phyloP scores from a whole-genome alignment of 2,113 vertebrate genomes.

The Piaya cayana region DNA sequence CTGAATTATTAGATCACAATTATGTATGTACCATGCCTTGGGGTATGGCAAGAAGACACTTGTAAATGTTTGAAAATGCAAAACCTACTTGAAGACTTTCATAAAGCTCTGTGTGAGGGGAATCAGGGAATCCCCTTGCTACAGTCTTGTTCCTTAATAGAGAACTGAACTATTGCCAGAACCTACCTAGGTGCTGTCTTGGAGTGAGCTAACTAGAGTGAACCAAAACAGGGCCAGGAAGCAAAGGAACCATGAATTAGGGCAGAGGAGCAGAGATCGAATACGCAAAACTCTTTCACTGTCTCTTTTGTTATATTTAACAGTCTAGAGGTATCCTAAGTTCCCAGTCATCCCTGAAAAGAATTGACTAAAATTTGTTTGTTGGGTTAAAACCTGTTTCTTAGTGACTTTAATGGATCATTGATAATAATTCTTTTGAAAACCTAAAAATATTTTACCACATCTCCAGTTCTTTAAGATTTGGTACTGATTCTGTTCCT shows the following conservation, averaged over 20 bases:
- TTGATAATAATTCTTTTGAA: background rate
- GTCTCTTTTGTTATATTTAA: background rate
- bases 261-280: background rate
- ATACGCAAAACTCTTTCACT: background rate
- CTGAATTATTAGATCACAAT: background rate
- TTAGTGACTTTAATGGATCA: background rate
- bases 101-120: background rate
- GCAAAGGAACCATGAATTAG: background rate
- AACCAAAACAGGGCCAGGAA: background rate
- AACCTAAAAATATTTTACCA: background rate
- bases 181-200: background rate
- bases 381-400: background rate
- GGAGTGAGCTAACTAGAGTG: background rate
- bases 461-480: background rate
- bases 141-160: background rate
- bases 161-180: background rate
- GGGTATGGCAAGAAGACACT: background rate
- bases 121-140: constrained; percentile 2
- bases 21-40: background rate
- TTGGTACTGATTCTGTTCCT: background rate
- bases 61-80: background rate
- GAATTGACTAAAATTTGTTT: too few relatives aligned
- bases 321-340: background rate
- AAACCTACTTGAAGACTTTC: background rate
- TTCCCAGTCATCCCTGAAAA: background rate